Evolutionary conservation across 1,140 invertebrate genomes (phyloP), one percentile per base, ranked within the genome.

Genomic region (Cheumatopsyche charites): DNA sequence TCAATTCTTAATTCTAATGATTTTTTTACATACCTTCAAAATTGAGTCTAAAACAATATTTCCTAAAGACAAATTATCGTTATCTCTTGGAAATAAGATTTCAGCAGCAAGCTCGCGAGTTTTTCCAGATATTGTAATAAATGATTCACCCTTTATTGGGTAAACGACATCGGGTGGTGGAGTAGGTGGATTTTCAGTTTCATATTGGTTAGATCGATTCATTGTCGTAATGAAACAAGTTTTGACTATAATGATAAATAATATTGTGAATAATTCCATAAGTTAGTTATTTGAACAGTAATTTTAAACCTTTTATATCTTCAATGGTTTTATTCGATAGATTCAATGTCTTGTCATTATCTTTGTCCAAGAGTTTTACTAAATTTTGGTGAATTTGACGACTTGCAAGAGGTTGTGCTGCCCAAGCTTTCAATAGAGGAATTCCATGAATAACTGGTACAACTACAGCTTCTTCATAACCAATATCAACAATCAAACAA

Each of bases 381-480:
- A 87, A 80, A 76, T 85, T 77, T 79, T 82, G 83, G 62, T 94
- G 90, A 45, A 94, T 84, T 26, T 87, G 83, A 77, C 87, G 81
- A 29, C 88, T 88, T 13, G 87, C 94, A 11, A 94, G 80, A 29
- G 92, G 90, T 62, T 93, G 84, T 62, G 90, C 89, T 79, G 94
- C 90, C 86, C 91, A 92, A 1, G 92, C 89, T 78, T 90, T 89
- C 12, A 97, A 79, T 29, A 96, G 84, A 11, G 93, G 91, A 52
- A 95, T 88, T n/a, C 93, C 92, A 81, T 93, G 90, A 80, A 89
- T 94, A 52, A 97, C 87, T 12, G 95, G 95, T 78, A 96, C 88
- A 7, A 94, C 83, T 49, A 89, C 86, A 13, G 92, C 89, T 84
- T 97, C 94, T 67, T 87, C 86, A 78, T 93, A 93, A n/a, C 95